Base-by-base conservation (phyloP, 1,140 invertebrate species). In the Neodiprion pinetum region DNA sequence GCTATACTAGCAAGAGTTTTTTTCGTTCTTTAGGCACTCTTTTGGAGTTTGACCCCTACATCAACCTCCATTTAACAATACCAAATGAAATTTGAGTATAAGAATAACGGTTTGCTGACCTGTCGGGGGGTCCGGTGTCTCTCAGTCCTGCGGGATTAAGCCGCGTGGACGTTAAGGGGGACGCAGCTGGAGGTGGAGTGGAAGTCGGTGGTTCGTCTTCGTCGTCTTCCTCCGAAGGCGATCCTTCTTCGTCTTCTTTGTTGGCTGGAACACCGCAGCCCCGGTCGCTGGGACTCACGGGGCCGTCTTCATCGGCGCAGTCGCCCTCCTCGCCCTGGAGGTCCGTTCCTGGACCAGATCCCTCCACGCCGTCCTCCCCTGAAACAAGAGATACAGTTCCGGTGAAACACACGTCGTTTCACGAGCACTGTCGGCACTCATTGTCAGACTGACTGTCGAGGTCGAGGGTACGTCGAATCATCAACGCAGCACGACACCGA, bases 321-420 rank as follows among this genome's bases (percentile, higher is more conserved):
- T 91, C 90, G 71, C 88, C 90, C 74, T 91, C 90, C 72, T 90
- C 88, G 67, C 84, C 88, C 83, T 85, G 90, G 83, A 85, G 86
- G 80, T 85, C 90, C 82, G 88, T 87, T 61, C 86, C 85, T 79
- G 90, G 85, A 73, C 85, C 90, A 78, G 90, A 85, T 74, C 86
- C 87, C 82, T 89, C 88, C 74, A 87, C 87, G 76, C 90, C 90
- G 81, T 90, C 90, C 89, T 91, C 90, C 90, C 90, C 90, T 91
- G 83, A 2, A 90, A 90, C 80, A 81, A 79, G 76, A 69, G 21
- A 69, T 69, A 12, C 47, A 23, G 47, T 61, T 14, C 9, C 4
- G 53, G 9, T 61, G 5, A 61, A 14, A 17, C n/a, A 12, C n/a
- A 61, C 53, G 53, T 61, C 53, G 9, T 9, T 40, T 40, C 9